Percentiles rank a stretch among this genome's conserved stretches.
phyloP scores from a whole-genome alignment of 2,113 vertebrate genomes.

The Engystomops pustulosus region DNA sequence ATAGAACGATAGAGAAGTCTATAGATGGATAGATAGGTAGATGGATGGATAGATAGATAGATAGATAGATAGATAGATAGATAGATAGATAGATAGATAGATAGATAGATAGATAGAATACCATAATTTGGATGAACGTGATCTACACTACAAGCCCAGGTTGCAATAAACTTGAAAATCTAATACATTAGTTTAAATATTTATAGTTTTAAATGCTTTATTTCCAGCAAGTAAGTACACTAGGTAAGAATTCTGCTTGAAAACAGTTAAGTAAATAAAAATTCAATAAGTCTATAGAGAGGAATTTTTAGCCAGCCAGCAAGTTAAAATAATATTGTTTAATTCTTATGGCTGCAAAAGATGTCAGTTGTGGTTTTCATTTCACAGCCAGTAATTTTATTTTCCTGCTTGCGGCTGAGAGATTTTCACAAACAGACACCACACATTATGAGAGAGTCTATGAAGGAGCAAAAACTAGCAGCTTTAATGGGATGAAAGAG shows the following conservation, averaged over 20 bases:
- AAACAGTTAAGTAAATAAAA: slow-evolving; percentile 73
- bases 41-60: too few species aligned
- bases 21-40: too few species aligned
- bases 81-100: too few species aligned
- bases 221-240: slow-evolving; percentile 18
- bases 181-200: slow-evolving; percentile 39
- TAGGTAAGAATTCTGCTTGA: slow-evolving; percentile 3
- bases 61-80: too few species aligned
- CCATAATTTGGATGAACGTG: too few species aligned
- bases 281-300: slow-evolving; percentile 66
- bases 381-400: slow-evolving; percentile 79
- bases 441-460: slow-evolving; percentile 78
- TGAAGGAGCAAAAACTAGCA: slow-evolving; percentile 76
- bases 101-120: too few species aligned
- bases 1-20: too few species aligned
- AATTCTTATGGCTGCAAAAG: slow-evolving; percentile 73
- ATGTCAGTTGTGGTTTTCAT: slow-evolving; percentile 79
- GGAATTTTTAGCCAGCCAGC: slow-evolving; percentile 67
- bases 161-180: slow-evolving; percentile 47
- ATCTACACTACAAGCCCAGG: too few species aligned
- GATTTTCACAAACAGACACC: slow-evolving; percentile 78
- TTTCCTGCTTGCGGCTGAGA: slow-evolving; percentile 76
- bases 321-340: slow-evolving; percentile 77
- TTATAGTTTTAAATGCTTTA: slow-evolving; percentile 32
- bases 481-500: slow-evolving; percentile 80